phyloP scores from a whole-genome alignment of 2,113 vertebrate species.

The Psophia crepitans region DNA sequence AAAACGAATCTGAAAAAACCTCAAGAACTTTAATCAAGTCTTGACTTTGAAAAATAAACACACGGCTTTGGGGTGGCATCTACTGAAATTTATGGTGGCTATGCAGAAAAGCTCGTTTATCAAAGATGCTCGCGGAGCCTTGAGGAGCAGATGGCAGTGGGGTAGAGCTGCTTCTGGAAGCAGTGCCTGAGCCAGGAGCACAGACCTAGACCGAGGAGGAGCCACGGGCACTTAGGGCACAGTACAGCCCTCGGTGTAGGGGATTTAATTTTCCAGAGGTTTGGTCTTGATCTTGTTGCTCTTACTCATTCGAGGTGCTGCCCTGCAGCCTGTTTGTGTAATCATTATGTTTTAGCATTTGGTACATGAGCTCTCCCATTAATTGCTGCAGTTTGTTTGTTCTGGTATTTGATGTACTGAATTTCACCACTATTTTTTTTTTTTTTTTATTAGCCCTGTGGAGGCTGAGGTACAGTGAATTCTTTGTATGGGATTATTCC shows the following conservation, averaged over 20 bases:
- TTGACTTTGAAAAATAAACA: constrained; percentile 58
- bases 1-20: constrained; percentile 21
- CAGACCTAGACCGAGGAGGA: constrained; percentile 3
- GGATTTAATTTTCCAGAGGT: constrained; percentile 64
- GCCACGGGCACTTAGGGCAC: constrained; percentile 44
- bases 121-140: background rate
- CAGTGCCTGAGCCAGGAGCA: background rate
- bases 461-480: constrained; percentile 52
- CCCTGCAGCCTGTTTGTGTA: background rate
- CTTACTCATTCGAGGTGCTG: background rate
- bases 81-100: constrained; percentile 11
- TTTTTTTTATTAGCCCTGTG: constrained; percentile 12
- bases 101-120: constrained; percentile 33
- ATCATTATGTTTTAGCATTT: constrained; percentile 30
- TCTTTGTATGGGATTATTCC: constrained; percentile 59
- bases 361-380: constrained; percentile 30
- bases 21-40: constrained; percentile 38
- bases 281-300: background rate
- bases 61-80: constrained; percentile 2
- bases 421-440: background rate
- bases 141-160: constrained; percentile 34
- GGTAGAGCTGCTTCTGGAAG: background rate
- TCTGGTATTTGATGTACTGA: constrained; percentile 46
- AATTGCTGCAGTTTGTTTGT: constrained; percentile 55
- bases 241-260: constrained; percentile 13